Percentiles rank a stretch among this genome's conserved stretches.
phyloP scores from a whole-genome alignment of 2,888 invertebrate genomes.

The Drosophila pseudotalamancana region DNA sequence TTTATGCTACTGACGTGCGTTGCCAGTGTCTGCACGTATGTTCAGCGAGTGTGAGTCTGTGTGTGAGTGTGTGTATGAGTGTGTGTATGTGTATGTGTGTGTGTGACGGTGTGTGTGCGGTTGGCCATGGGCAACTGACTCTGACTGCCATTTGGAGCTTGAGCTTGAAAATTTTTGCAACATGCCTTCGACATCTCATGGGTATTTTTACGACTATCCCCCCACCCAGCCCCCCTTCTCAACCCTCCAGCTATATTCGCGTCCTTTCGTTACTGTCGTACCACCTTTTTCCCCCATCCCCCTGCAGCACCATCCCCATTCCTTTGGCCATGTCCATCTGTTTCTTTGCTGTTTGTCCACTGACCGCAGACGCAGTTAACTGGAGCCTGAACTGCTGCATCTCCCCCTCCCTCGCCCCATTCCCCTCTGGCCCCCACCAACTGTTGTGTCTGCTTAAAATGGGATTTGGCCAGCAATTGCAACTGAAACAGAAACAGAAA shows the following conservation, averaged over 20 bases:
- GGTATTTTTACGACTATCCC: slow-evolving; percentile 75
- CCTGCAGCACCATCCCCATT: too few relatives aligned
- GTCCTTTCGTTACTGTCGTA: slow-evolving; percentile 11
- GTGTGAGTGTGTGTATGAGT: slow-evolving; percentile 11
- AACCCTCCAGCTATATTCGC: background rate
- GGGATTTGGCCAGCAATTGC: slow-evolving; percentile 60
- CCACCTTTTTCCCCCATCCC: too few relatives aligned
- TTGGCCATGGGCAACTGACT: slow-evolving; percentile 46
- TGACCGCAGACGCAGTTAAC: slow-evolving; percentile 45
- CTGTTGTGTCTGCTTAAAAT: slow-evolving; percentile 52
- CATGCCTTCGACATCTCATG: slow-evolving; percentile 78
- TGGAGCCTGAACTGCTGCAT: slow-evolving; percentile 8
- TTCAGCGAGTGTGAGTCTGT: slow-evolving; percentile 1
- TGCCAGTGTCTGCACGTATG: slow-evolving; percentile 30
- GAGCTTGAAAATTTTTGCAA: slow-evolving; percentile 78
- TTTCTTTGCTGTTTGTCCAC: slow-evolving; percentile 45
- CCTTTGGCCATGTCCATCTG: background rate
- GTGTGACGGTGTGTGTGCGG: slow-evolving; percentile 17
- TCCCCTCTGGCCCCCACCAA: background rate
- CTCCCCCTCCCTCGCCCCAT: background rate
- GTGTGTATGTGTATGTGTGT: slow-evolving; percentile 12
- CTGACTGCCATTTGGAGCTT: slow-evolving; percentile 68
- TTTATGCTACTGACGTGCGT: slow-evolving; percentile 72
- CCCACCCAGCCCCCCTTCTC: background rate
- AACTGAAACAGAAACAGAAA: slow-evolving; percentile 22